phyloP scores from a whole-genome alignment of 1,140 invertebrate genomes.

The Drosophila mojavensis region DNA sequence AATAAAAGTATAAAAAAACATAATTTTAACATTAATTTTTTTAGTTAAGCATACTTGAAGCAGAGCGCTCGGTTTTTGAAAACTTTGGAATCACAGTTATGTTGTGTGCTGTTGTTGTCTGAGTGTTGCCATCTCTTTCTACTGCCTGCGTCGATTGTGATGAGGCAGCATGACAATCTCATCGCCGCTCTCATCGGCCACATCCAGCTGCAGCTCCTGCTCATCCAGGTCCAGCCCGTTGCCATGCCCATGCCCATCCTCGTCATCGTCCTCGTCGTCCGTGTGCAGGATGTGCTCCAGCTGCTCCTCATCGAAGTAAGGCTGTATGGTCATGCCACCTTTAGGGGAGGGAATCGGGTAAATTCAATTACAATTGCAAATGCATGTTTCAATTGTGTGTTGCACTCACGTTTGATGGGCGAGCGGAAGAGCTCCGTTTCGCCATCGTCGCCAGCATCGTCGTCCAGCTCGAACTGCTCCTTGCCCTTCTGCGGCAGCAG shows the following conservation, averaged over 20 bases:
- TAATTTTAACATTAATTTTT: neutral
- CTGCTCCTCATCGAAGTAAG: constrained; percentile 85
- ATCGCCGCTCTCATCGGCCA: constrained; percentile 83
- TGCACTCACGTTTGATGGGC: constrained; percentile 85
- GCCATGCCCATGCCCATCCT: constrained; percentile 41
- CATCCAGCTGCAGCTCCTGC: constrained; percentile 53
- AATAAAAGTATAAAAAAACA: constrained; percentile 21
- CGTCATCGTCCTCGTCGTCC: constrained; percentile 73
- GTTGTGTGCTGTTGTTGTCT: constrained; percentile 60
- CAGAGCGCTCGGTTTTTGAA: constrained; percentile 54
- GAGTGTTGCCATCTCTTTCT: constrained; percentile 25
- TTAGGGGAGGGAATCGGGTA: neutral
- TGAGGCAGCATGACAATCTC: constrained; percentile 85
- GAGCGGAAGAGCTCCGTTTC: constrained; percentile 87
- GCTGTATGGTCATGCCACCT: constrained; percentile 79
- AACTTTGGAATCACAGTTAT: constrained; percentile 78
- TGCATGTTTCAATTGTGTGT: no score
- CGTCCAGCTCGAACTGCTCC: constrained; percentile 83
- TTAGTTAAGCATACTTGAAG: constrained; percentile 11
- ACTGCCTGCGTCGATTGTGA: constrained; percentile 58
- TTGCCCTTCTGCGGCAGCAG: constrained; percentile 83
- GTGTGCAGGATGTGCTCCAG: constrained; percentile 68
- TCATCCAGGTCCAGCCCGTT: neutral
- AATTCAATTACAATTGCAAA: no score
- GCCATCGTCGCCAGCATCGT: constrained; percentile 85